phyloP scores from a whole-genome alignment of 2,113 vertebrate genomes.

The Zosterops pallidus region DNA sequence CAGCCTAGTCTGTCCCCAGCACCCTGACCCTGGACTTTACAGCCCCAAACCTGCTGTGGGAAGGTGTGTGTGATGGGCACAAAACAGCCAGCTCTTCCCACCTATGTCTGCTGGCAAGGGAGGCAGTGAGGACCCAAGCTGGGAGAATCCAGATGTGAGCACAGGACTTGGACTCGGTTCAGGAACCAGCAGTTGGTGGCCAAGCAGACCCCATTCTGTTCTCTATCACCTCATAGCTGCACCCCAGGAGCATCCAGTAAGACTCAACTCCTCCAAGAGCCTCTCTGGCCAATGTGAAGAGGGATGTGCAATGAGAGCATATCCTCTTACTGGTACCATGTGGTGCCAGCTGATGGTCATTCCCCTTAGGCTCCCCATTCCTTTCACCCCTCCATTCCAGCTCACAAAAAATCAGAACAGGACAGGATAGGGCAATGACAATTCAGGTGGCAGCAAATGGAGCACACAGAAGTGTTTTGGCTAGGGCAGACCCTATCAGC shows the following conservation, averaged over 20 bases:
- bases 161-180: accelerated
- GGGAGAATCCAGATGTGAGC: accelerated
- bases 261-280: not conserved
- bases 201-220: not conserved
- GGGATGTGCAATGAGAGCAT: accelerated
- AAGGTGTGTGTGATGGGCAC: not conserved
- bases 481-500: not conserved
- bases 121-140: not conserved
- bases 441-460: not conserved
- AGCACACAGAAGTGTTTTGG: not conserved
- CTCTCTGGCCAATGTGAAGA: not conserved
- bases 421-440: not conserved
- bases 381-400: not conserved
- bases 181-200: not conserved
- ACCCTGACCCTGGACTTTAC: not conserved
- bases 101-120: accelerated
- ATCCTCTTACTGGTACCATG: not conserved
- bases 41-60: not conserved
- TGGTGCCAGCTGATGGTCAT: not conserved
- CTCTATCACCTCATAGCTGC: not conserved
- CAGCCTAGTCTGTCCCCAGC: not conserved
- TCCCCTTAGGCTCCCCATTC: not conserved
- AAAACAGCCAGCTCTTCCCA: not conserved
- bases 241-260: accelerated
- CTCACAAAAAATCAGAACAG: not conserved